These are phyloP conservation scores for Stegodyphus dumicola DNA, from an alignment of 1,140 invertebrate species.

Conservation along the genomic window DNA sequence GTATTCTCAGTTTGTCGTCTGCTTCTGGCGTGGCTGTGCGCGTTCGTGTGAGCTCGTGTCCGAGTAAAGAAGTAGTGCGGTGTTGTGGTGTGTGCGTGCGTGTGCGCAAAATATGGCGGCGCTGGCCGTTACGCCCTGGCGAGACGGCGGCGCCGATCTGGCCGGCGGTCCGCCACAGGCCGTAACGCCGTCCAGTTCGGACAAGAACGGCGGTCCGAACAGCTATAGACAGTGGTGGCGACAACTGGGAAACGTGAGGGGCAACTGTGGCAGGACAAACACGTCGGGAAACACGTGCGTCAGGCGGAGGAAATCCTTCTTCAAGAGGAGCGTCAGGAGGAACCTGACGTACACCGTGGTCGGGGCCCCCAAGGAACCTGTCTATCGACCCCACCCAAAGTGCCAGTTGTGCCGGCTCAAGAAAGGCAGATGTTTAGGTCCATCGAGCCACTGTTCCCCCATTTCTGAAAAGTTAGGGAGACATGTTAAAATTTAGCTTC, in stretches of 20 bases:
- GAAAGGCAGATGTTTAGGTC: constrained; percentile 84
- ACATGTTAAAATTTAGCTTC: too few relatives aligned
- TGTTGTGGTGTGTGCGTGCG: neutral
- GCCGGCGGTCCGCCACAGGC: constrained; percentile 34
- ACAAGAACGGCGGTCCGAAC: constrained; percentile 65
- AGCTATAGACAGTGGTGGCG: constrained; percentile 97
- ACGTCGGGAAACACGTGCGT: constrained; percentile 98
- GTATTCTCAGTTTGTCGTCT: neutral
- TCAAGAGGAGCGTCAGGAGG: constrained; percentile 95
- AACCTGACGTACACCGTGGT: constrained; percentile 99
- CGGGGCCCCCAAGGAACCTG: constrained; percentile 94
- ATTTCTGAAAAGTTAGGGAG: too few relatives aligned
- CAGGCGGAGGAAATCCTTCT: constrained; percentile 98
- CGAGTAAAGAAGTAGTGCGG: neutral
- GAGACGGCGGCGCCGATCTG: constrained; percentile 48
- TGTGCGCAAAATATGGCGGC: constrained; percentile 31
- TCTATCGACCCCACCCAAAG: constrained; percentile 98
- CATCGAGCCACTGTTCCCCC: neutral
- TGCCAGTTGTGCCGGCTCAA: constrained; percentile 92
- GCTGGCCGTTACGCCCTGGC: constrained; percentile 56
- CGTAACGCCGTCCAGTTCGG: constrained; percentile 45
- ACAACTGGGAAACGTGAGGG: constrained; percentile 99
- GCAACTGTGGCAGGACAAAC: too few relatives aligned
- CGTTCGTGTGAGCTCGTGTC: neutral
- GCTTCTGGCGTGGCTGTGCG: neutral